phyloP scores from a whole-genome alignment of 2,797 vertebrate genomes.

The Hypotaenidia okinawae region DNA sequence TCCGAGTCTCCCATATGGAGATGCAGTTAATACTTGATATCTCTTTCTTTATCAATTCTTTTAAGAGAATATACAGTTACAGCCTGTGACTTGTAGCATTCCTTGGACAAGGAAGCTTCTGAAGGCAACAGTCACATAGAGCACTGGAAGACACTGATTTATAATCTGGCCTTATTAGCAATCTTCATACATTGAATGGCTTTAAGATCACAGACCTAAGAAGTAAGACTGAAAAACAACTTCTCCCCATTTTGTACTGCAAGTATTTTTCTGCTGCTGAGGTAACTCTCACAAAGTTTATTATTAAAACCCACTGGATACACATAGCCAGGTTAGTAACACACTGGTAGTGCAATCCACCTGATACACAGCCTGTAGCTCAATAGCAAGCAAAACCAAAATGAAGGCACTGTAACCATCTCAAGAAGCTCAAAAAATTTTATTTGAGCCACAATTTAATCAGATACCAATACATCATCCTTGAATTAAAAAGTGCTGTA shows the following conservation, averaged over 20 bases:
- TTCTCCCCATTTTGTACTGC: not conserved
- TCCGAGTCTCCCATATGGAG: rapidly evolving
- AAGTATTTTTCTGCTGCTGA: not conserved
- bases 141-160: not conserved
- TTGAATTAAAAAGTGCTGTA: not conserved
- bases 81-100: rapidly evolving
- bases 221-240: not conserved
- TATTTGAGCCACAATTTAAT: not conserved
- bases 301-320: not conserved
- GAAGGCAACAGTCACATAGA: not conserved
- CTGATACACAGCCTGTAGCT: not conserved
- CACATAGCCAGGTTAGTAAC: rapidly evolving
- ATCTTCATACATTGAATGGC: not conserved
- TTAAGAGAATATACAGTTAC: not conserved
- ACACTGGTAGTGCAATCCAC: not conserved
- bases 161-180: not conserved
- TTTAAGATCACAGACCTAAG: not conserved
- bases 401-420: not conserved
- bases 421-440: not conserved
- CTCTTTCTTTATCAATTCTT: not conserved
- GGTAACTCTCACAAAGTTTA: not conserved
- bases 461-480: not conserved
- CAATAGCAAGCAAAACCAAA: not conserved
- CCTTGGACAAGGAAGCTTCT: not conserved
- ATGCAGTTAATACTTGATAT: not conserved